Conservation (phyloP, 2,888 invertebrate genomes). For the Eueremaeus valkanovi region DNA sequence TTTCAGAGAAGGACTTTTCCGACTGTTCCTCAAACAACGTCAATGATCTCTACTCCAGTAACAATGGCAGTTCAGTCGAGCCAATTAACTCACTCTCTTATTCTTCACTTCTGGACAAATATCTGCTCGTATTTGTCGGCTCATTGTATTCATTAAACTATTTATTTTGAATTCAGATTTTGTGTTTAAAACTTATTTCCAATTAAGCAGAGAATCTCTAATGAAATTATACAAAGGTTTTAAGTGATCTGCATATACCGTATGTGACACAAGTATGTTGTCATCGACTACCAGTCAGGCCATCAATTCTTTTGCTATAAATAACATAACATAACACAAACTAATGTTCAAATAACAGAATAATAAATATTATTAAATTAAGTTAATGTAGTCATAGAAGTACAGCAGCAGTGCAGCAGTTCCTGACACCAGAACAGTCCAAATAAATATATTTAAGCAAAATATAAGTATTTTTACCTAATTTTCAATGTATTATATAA, state of each 20-base stretch:
- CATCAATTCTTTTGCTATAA: background rate
- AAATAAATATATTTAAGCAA: background rate
- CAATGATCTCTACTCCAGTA: constrained; percentile 14
- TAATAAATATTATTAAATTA: background rate
- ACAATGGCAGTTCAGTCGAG: background rate
- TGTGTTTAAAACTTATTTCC: background rate
- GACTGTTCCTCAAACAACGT: constrained; percentile 15
- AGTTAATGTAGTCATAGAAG: background rate
- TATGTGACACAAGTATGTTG: background rate
- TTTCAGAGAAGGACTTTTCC: background rate
- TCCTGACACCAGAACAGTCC: background rate
- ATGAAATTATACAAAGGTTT: background rate
- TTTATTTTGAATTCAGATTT: background rate
- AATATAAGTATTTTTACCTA: background rate
- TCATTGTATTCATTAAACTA: background rate
- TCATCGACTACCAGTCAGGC: constrained; percentile 8
- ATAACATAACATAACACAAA: background rate
- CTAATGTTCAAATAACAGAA: background rate
- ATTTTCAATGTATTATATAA: background rate
- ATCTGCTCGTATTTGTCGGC: background rate
- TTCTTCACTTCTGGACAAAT: background rate
- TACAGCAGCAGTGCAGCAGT: background rate
- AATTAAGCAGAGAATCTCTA: background rate
- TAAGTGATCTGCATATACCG: background rate
- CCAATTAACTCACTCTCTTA: constrained; percentile 7